Conservation (phyloP, 2,797 vertebrate genomes). For the Tiaroga cobitis region DNA sequence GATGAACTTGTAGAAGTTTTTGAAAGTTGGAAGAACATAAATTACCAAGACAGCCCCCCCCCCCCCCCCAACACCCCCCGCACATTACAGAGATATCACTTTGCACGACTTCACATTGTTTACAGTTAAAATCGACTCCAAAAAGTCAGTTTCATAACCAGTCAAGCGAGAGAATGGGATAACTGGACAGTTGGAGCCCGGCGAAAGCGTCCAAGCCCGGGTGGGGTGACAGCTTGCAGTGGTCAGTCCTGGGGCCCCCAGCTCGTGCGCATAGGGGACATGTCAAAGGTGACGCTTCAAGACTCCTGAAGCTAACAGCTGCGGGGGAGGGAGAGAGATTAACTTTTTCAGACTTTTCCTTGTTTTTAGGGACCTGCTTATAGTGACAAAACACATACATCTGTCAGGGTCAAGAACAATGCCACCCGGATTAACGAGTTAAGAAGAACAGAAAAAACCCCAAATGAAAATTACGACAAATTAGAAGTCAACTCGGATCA, state of each 20-base stretch:
- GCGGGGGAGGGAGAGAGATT: conserved; percentile 81
- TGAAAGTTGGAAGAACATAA: neutral
- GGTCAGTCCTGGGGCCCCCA: conserved; percentile 80
- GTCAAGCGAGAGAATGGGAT: conserved; percentile 36
- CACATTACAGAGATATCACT: conserved; percentile 17
- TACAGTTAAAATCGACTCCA: conserved; percentile 42
- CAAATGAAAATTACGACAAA: conserved; percentile 81
- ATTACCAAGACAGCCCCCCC: neutral
- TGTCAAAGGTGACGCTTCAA: conserved; percentile 95
- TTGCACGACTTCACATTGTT: conserved; percentile 40
- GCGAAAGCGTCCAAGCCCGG: conserved; percentile 71
- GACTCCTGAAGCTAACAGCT: conserved; percentile 91
- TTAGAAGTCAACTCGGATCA: conserved; percentile 79
- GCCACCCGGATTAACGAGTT: conserved; percentile 76
- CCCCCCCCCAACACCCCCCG: neutral
- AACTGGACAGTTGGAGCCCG: conserved; percentile 67
- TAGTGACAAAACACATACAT: conserved; percentile 76
- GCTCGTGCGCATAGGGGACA: conserved; percentile 75
- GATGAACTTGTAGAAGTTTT: neutral
- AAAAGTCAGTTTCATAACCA: conserved; percentile 50
- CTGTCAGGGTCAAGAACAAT: conserved; percentile 80
- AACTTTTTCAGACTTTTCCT: conserved; percentile 88
- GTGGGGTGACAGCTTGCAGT: conserved; percentile 86
- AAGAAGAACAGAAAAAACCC: conserved; percentile 63
- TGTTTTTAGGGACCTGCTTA: conserved; percentile 81